Evolutionary conservation across 1,140 invertebrate genomes (phyloP), one percentile per base, ranked within the genome.

Genomic region (Zaprionus nigranus): DNA sequence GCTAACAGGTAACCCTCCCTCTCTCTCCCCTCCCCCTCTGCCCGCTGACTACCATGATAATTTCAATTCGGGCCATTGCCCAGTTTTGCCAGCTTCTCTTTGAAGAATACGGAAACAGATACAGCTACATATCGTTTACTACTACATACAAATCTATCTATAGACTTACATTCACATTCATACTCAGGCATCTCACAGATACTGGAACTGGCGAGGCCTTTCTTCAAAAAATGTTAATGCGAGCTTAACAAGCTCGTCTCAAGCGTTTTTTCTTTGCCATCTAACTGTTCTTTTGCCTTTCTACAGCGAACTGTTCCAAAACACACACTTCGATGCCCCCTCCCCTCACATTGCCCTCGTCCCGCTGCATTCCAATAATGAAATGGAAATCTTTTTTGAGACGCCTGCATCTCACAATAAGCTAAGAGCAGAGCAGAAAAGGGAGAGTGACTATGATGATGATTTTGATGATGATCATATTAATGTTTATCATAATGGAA

Each of bases 211-310:
- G 51, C 65, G 63, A 65, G 61, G 64, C 67, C 72, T 81, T 80
- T 78, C 71, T 78, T 63, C 57, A 60, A 75, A 64, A 78, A 90
- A 88, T 88, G 81, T 76, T 90, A 90, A 88, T 88, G 84, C 75
- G 71, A 30, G 46, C 30, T 77, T 38, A 73, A 73, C 75, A 77
- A 77, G 70, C 60, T 20, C 46, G 11, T 58, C 46, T 20, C 20
- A 12, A 24, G 46, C 46, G 13, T 60, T 64, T 63, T 20, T 63
- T 34, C 49, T 28, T 38, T 49, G 61, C 49, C 57, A 75, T 74
- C 81, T 90, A 88, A 88, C 84, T 90, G 84, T 88, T 88, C 78
- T 90, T 84, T 81, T 65, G 85, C 84, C 84, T 88, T 88, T 88
- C 84, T 88, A 88, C 30, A 24, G 5, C 46, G 15, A 20, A 66